A percentile compares a stretch with the other conserved stretches of the same genome.
These are phyloP conservation scores for Gymnothorax reevesii DNA, from an alignment of 2,797 vertebrate species.

Conservation along the genomic window DNA sequence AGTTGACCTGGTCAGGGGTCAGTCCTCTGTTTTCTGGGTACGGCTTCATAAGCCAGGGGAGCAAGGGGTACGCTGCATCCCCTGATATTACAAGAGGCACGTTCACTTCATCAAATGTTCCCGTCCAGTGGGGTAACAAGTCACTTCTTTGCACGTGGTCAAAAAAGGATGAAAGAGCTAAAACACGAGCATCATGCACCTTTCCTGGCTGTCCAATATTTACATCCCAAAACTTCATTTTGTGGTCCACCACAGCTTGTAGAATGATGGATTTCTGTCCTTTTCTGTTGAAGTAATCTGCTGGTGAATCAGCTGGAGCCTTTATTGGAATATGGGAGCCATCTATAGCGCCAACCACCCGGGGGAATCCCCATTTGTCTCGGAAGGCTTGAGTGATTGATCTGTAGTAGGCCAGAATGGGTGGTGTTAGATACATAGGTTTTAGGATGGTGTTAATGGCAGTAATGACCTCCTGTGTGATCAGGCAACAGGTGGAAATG, in stretches of 20 bases:
- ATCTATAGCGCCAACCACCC: neutral
- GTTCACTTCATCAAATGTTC: too few relatives aligned
- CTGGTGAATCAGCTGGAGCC: neutral
- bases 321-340: conserved; percentile 4
- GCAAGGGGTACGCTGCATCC: too few relatives aligned
- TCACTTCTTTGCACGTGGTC: too few relatives aligned
- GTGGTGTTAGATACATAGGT: neutral
- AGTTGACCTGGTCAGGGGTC: too few relatives aligned
- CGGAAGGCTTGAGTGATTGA: conserved; percentile 23
- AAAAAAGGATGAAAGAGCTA: too few relatives aligned
- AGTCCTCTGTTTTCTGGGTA: too few relatives aligned
- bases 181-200: too few relatives aligned
- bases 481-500: neutral
- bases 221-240: conserved; percentile 27
- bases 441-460: neutral
- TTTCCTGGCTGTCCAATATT: too few relatives aligned
- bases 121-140: too few relatives aligned
- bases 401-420: neutral
- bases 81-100: too few relatives aligned
- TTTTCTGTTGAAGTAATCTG: conserved; percentile 38
- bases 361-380: neutral
- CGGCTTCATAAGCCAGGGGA: too few relatives aligned
- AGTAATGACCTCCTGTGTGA: conserved; percentile 17
- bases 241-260: conserved; percentile 33
- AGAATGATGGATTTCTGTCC: conserved; percentile 36